Evolutionary conservation across 1,140 invertebrate species (phyloP).

Genomic region (Hyphantria cunea): DNA sequence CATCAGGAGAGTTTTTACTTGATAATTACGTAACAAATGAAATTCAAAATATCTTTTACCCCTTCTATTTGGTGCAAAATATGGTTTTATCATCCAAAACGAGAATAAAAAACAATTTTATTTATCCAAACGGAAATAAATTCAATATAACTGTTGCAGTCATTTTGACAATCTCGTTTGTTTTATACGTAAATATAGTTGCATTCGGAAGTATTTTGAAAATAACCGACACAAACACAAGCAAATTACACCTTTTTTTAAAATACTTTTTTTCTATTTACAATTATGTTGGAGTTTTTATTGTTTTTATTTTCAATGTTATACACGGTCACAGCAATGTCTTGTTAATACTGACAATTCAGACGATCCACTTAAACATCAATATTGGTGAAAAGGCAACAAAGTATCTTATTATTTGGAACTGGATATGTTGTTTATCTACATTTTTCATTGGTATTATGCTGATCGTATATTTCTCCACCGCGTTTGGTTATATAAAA

Average conservation of each 20-base stretch:
- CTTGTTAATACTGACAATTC: neutral
- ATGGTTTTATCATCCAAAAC: neutral
- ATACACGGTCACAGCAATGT: neutral
- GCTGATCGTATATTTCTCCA: neutral
- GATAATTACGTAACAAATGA: neutral
- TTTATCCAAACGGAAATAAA: neutral
- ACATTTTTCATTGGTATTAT: neutral
- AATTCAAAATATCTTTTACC: neutral
- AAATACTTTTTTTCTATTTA: neutral
- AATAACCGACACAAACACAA: too few relatives aligned
- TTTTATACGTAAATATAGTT: too few relatives aligned
- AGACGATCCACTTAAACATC: neutral
- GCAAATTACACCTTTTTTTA: too few relatives aligned
- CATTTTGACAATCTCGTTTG: too few relatives aligned
- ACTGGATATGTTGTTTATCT: neutral
- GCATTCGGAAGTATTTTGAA: too few relatives aligned
- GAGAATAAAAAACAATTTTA: neutral
- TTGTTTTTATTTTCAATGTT: neutral
- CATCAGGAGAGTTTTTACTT: too few relatives aligned
- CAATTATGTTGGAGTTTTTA: neutral
- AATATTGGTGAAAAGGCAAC: neutral
- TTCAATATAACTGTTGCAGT: too few relatives aligned
- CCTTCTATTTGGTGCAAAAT: neutral
- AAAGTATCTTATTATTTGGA: neutral
- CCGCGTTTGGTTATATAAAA: neutral